Evolutionary conservation across 2,797 vertebrate genomes (phyloP), one percentile per base, ranked within the genome.

Genomic region (Sebastes cheni): DNA sequence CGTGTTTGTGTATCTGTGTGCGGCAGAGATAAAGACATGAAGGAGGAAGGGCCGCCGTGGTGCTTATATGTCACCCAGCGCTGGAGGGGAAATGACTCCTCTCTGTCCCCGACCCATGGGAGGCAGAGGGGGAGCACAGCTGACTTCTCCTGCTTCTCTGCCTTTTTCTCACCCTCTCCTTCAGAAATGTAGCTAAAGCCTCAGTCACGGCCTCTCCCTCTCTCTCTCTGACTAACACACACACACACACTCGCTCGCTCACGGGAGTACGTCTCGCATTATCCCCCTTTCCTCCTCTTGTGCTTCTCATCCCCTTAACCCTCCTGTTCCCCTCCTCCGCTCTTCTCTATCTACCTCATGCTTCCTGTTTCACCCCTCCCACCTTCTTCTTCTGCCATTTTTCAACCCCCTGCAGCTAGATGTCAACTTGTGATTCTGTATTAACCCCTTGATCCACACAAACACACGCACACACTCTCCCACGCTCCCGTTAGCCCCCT

Each of bases 1-100:
- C 30, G 13, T 80, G 89, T 88, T 77, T 87, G 86, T 83, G 81
- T 85, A 23, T 83, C 70, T 84, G 85, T 73, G 84, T 81, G 77
- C 22, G 39, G 69, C 50, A n/a, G 77, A 82, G 69, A 87, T 83
- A 75, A 82, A 86, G 92, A 89, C 81, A 61, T 66, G 83, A 76
- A 87, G 89, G 83, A 90, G 76, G 85, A 83, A 67, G 77, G 85
- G 88, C 73, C 69, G 70, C 80, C 25, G 67, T 8, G 54, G 83
- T 77, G 82, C 90, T 90, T 94, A 93, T 92, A 95, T 95, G 94
- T 95, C 93, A 94, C 81, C 82, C 82, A 66, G 82, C 65, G 85
- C 93, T 81, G 46, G 88, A 82, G 92, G 93, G 91, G 81, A 74
- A 88, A 83, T 94, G 93, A 95, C 91, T 93, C 90, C 86, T 91